Evolutionary conservation across 1,140 invertebrate genomes (phyloP).

Genomic region (Hetaerina americana): DNA sequence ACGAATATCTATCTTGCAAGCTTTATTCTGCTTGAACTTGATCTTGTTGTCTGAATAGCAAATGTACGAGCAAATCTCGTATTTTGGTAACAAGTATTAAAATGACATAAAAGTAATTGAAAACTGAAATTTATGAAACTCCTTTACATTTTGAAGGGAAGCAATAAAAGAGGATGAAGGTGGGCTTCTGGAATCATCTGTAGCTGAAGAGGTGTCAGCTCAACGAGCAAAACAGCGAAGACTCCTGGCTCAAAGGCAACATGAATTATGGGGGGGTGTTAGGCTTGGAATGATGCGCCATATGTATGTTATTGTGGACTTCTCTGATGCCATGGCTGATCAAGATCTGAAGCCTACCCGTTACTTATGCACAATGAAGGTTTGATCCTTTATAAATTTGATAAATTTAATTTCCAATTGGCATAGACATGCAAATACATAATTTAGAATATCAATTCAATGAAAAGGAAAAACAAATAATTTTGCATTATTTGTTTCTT

Average conservation of each 20-base stretch:
- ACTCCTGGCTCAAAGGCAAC: constrained; percentile 29
- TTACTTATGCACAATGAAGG: constrained; percentile 76
- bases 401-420: no score
- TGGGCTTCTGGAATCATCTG: constrained; percentile 74
- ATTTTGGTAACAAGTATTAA: not conserved
- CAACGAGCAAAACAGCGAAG: constrained; percentile 73
- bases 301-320: constrained; percentile 81
- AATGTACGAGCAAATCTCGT: no score
- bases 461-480: no score
- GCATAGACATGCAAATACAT: no score
- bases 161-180: constrained; percentile 92
- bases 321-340: constrained; percentile 83
- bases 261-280: constrained; percentile 53
- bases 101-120: not conserved
- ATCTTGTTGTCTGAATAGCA: no score
- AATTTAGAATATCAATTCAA: no score
- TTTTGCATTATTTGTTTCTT: no score
- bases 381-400: constrained; percentile 30
- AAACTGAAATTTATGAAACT: no score
- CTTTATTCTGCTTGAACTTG: no score
- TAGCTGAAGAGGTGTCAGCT: constrained; percentile 65
- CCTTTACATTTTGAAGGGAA: constrained; percentile 61
- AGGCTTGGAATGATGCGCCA: constrained; percentile 95
- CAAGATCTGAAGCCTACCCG: constrained; percentile 94
- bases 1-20: no score